Evolutionary conservation across 2,888 invertebrate genomes (phyloP).

Genomic region (Stenodema calcarata): DNA sequence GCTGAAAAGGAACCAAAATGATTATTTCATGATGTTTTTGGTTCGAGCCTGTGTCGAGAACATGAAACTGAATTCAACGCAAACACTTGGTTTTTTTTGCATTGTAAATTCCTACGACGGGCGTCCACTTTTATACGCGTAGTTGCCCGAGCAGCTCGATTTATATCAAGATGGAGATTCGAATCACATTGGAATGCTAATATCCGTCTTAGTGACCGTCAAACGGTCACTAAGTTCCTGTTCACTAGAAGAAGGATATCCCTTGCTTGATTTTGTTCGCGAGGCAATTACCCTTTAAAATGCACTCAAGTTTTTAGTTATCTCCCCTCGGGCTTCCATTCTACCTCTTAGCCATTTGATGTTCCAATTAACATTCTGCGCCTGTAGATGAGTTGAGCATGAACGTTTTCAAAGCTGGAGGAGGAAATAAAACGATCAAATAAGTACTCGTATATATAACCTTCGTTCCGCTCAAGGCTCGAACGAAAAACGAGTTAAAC

Average conservation of each 20-base stretch:
- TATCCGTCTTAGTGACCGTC: not conserved
- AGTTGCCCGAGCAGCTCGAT: not conserved
- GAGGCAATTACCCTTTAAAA: not conserved
- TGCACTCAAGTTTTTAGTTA: not conserved
- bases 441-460: not conserved
- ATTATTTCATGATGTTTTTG: too few relatives aligned
- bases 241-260: not conserved
- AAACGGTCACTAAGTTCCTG: not conserved
- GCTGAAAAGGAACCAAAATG: too few relatives aligned
- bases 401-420: not conserved
- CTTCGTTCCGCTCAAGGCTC: not conserved
- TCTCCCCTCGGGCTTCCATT: not conserved
- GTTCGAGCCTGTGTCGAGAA: too few relatives aligned
- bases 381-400: not conserved
- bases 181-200: not conserved
- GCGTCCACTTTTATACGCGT: too few relatives aligned
- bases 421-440: not conserved
- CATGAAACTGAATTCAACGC: too few relatives aligned
- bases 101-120: too few relatives aligned
- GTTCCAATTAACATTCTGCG: not conserved
- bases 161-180: not conserved
- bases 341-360: not conserved
- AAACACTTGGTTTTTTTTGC: too few relatives aligned
- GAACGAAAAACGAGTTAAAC: too few relatives aligned
- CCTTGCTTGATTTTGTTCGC: not conserved